Evolutionary conservation across 2,113 vertebrate genomes (phyloP).

Genomic region (Myodes glareolus): DNA sequence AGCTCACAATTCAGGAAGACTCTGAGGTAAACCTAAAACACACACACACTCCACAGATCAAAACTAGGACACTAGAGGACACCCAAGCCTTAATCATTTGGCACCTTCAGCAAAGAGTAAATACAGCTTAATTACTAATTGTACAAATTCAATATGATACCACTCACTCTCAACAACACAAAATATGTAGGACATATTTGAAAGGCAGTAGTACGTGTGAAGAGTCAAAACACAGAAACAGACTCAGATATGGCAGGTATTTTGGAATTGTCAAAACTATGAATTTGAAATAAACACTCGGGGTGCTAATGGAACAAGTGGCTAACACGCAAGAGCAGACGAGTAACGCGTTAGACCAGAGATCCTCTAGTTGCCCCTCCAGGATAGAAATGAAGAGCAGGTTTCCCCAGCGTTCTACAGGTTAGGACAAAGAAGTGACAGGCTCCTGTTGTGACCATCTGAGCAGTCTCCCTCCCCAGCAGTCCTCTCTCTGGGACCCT

Average conservation of each 20-base stretch:
- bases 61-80: slow-evolving; percentile 9
- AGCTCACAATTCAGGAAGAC: background rate
- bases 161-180: background rate
- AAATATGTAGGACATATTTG: background rate
- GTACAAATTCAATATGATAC: background rate
- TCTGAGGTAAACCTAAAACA: background rate
- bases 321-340: background rate
- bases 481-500: background rate
- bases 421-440: background rate
- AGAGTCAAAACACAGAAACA: slow-evolving; percentile 21
- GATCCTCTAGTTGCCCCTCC: background rate
- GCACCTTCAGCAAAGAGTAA: background rate
- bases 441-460: background rate
- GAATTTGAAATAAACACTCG: background rate
- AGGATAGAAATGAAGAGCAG: background rate
- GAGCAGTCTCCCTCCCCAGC: background rate
- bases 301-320: background rate
- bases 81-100: background rate
- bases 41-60: background rate
- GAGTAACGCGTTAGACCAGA: background rate
- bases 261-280: background rate
- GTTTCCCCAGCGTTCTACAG: background rate
- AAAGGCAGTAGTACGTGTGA: background rate
- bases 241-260: background rate
- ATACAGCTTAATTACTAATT: background rate